Base-by-base conservation (phyloP, 2,113 vertebrate species). In the Sphyrna mokarran region DNA sequence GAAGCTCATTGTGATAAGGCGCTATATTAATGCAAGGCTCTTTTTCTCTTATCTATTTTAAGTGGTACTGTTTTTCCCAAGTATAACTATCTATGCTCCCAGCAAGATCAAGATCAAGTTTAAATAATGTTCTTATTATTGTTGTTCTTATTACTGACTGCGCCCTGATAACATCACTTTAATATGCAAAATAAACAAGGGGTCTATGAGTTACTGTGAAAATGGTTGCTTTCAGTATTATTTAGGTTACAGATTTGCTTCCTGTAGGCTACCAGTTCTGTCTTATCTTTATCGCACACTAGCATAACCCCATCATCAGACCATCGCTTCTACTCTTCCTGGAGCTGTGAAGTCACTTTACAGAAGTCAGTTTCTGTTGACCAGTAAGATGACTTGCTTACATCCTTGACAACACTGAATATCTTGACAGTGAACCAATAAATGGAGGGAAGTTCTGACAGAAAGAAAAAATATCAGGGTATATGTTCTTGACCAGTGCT, bases 1-100 rank as follows among this genome's bases (percentile, higher is more conserved):
- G 89, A 93, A 93, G 89, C 89, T 93, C 29, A 93, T 93, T 93
- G 61, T 93, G 61, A 66, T 37, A 66, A 93, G 58, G 89, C 89
- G 89, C 89, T 93, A 93, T 93, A 66, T 66, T 66, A 66, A 37
- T 93, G 63, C 89, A 93, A 83, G n/a, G 37, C 87, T 90, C n/a
- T 91, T 66, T 58, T n/a, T 91, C 18, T 63, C 89, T 93, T 66
- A 20, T n/a, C 89, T 66, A 66, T 66, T 93, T 66, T 93, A 66
- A 66, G 40, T 66, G 89, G 16, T 93, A 16, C 16, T 66, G 16
- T 66, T 93, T 93, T 93, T 66, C 80, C 61, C n/a, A 63, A 4
- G 58, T 91, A 61, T 91, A 80, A 80, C 78, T 14, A 66, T 63
- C 58, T 63, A 91, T 14, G 29, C 16, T 93, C 63, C n/a, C 89